These are phyloP conservation scores for Camelus dromedarius DNA, from an alignment of 2,113 vertebrate species.

Conservation along the genomic window DNA sequence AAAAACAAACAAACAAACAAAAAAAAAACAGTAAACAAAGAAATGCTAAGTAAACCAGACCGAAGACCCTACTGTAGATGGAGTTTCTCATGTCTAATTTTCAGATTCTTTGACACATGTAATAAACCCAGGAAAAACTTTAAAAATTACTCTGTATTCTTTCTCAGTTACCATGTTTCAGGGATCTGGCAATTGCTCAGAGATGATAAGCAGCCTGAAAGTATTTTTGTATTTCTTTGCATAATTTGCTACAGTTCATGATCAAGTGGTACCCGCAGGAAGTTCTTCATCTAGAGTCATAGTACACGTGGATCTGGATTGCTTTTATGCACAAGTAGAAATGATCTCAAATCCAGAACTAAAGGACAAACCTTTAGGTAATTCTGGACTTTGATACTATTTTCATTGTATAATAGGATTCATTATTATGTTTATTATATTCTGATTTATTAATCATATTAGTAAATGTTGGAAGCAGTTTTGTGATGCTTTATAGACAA, in stretches of 20 bases:
- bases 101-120: background rate
- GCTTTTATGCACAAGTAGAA: slow-evolving; percentile 97
- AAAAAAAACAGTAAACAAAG: background rate
- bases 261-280: background rate
- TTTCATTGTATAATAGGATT: slow-evolving; percentile 3
- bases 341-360: slow-evolving; percentile 93
- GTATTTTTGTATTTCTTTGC: background rate
- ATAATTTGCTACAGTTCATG: background rate
- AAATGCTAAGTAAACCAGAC: background rate
- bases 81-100: background rate
- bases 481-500: background rate
- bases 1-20: background rate
- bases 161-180: slow-evolving; percentile 10
- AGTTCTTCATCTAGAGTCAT: slow-evolving; percentile 84
- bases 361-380: slow-evolving; percentile 93
- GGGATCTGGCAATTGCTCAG: background rate
- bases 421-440: background rate
- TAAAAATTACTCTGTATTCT: background rate
- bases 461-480: slow-evolving; percentile 40
- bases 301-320: slow-evolving; percentile 94
- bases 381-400: slow-evolving; percentile 8
- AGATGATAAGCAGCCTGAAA: background rate
- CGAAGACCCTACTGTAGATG: background rate
- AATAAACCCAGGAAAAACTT: background rate
- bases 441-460: background rate